Conservation (phyloP, 2,113 vertebrate species). For the Urocitellus parryii region DNA sequence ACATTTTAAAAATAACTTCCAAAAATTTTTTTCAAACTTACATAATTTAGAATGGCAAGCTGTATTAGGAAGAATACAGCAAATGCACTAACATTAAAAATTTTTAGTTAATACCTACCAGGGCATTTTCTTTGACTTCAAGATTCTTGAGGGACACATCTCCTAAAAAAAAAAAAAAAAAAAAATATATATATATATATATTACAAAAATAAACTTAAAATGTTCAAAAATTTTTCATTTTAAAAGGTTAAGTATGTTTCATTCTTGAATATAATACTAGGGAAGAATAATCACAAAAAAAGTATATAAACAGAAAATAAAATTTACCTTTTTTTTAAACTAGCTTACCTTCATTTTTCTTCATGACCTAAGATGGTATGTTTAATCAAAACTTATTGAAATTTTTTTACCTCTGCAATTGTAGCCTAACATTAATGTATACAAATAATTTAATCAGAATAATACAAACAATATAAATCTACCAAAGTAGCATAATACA, state of each 20-base stretch:
- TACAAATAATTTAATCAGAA: constrained; percentile 10
- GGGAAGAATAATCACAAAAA: constrained; percentile 21
- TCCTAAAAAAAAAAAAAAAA: constrained; percentile 86
- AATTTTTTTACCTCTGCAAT: neutral
- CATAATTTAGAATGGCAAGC: constrained; percentile 31
- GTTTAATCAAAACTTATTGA: neutral
- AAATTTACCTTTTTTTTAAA: neutral
- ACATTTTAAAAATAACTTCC: constrained; percentile 50
- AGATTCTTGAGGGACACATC: constrained; percentile 94
- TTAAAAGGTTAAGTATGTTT: constrained; percentile 38
- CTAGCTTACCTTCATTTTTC: constrained; percentile 27
- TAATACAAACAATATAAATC: neutral
- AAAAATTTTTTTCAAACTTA: constrained; percentile 31
- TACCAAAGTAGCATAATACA: neutral
- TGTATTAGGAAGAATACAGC: constrained; percentile 10
- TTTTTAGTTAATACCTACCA: constrained; percentile 90
- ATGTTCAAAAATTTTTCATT: constrained; percentile 51
- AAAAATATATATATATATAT: too few relatives aligned
- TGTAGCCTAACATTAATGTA: neutral
- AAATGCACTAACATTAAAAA: constrained; percentile 30
- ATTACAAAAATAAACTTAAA: constrained; percentile 44
- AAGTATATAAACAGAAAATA: constrained; percentile 20
- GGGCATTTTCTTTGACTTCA: constrained; percentile 98
- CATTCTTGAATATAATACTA: neutral
- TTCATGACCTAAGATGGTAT: neutral